A percentile compares a stretch with the other conserved stretches of the same genome.
phyloP scores from a whole-genome alignment of 2,888 invertebrate genomes.

The Melieria crassipennis region DNA sequence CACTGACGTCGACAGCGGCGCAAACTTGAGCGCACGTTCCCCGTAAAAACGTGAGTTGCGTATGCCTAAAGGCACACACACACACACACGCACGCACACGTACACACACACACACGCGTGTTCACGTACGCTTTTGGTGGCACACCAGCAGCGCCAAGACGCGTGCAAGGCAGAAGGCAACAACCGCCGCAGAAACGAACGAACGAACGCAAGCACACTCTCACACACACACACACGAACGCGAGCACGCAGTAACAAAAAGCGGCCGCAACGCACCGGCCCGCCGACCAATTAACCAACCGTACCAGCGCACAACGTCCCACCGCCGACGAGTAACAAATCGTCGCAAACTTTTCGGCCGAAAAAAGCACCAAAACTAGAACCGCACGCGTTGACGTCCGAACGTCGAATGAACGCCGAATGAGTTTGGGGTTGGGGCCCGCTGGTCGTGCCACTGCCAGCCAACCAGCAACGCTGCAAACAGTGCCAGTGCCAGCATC shows the following conservation, averaged over 20 bases:
- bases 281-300: too few relatives aligned
- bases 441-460: neutral
- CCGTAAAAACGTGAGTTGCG: neutral
- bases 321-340: too few relatives aligned
- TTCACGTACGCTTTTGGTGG: neutral
- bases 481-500: too few relatives aligned
- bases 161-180: too few relatives aligned
- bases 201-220: too few relatives aligned
- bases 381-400: constrained; percentile 44
- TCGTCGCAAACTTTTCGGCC: neutral
- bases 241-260: too few relatives aligned
- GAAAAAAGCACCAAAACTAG: constrained; percentile 10
- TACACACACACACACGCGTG: constrained; percentile 7
- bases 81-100: constrained; percentile 15
- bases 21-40: neutral
- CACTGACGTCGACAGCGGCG: neutral
- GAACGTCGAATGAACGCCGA: constrained; percentile 38
- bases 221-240: too few relatives aligned
- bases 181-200: too few relatives aligned
- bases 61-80: constrained; percentile 22
- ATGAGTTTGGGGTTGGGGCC: constrained; percentile 2
- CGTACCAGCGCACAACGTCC: too few relatives aligned
- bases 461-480: too few relatives aligned
- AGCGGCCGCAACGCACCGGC: too few relatives aligned
- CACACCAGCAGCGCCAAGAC: neutral